Base-by-base conservation (phyloP, 2,113 vertebrate genomes). In the Xenopus laevis region DNA sequence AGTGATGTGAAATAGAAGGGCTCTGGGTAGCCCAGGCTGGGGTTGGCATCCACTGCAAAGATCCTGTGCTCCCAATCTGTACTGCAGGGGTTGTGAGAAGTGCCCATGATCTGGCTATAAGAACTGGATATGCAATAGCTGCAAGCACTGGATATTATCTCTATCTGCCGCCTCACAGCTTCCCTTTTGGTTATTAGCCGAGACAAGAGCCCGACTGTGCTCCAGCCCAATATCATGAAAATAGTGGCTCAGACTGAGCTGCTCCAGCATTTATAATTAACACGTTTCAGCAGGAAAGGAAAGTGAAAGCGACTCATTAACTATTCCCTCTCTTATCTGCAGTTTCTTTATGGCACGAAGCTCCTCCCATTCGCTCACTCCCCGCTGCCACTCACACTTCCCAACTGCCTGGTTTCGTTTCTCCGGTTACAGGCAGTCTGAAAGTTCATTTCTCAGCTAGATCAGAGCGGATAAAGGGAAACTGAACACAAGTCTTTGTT, bases 61-160 rank as follows among this genome's bases (percentile, higher is more conserved):
- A 77, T 13, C 12, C 30, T 53, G 3, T 20, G 52, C 17, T 53
- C 20, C 64, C 44, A 18, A 3, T 66, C 33, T 13, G 59, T 13
- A 23, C 12, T 15, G 33, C 13, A 3, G 7, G 59, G 55, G 33
- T 0, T 20, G 21, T 21, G 6, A 62, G 23, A 21, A 18, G 7
- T 57, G 65, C n/a, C 27, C 66, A 70, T 69, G 12, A 40, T 40
- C 3, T 13, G 47, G 1, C 47, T 50, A 4, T 50, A n/a, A n/a
- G 62, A 89, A 91, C 2, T 61, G 2, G 66, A 15, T 87, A 87
- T 10, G 91, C 1, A 92, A 87, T 2, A 82, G 91, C n/a, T 12
- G 79, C n/a, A 10, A 16, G 47, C 13, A 4, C 11, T 50, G 47
- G 47, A 4, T 16, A 50, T 50, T 10, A n/a, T n/a, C n/a, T n/a